Evolutionary conservation across 2,888 invertebrate genomes (phyloP).

Genomic region (Torymus auratus): DNA sequence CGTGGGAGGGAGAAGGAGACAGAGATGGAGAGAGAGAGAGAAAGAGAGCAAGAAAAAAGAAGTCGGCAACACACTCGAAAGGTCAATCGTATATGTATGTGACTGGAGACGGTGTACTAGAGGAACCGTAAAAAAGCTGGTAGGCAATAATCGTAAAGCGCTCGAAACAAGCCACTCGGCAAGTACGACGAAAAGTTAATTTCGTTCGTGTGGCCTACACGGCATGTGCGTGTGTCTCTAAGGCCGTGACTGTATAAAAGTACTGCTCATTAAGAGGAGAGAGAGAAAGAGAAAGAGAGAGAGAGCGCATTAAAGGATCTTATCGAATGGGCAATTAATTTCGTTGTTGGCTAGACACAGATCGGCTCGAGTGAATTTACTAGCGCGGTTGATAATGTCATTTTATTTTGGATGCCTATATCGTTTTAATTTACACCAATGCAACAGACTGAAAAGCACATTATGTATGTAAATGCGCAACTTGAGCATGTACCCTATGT

Average conservation of each 20-base stretch:
- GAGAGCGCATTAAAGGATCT: conserved; percentile 24
- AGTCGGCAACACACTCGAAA: no score
- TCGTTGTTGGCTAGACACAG: background rate
- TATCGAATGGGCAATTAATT: conserved; percentile 30
- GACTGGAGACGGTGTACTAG: no score
- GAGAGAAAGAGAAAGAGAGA: no score
- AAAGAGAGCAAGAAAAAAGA: no score
- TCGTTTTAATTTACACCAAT: background rate
- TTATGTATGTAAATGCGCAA: background rate
- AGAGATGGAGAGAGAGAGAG: no score
- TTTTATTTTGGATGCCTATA: conserved; percentile 19
- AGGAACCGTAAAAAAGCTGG: conserved; percentile 17
- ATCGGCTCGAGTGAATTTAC: conserved; percentile 1
- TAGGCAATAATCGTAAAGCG: conserved; percentile 38
- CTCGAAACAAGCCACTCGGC: conserved; percentile 29
- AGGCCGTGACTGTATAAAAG: no score
- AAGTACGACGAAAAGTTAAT: conserved; percentile 24
- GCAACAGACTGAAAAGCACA: background rate
- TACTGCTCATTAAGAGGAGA: no score
- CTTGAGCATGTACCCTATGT: background rate
- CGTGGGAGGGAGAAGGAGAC: no score
- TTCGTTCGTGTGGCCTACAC: conserved; percentile 20
- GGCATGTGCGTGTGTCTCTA: background rate
- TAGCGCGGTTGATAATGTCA: conserved; percentile 13
- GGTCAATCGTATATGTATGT: no score